Evolutionary conservation across 2,113 vertebrate genomes (phyloP).

Genomic region (Bos taurus): ARS-UCD2.0 NC_037352.1:32522501-32523000

Average conservation of each 20-base stretch:
- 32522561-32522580: neutral
- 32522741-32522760: accelerated
- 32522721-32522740: neutral
- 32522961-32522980: neutral
- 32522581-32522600: neutral
- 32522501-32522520: neutral
- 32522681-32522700: neutral
- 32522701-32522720: neutral
- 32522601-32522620: neutral
- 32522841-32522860: neutral
- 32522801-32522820: neutral
- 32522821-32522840: neutral
- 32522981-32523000: neutral
- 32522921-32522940: neutral
- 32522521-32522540: neutral
- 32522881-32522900: neutral
- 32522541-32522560: neutral
- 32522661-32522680: neutral
- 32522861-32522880: neutral
- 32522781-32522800: neutral
- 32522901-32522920: neutral
- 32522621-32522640: neutral
- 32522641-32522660: accelerated
- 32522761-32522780: neutral
- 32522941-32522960: neutral